Percentiles rank a stretch among this genome's conserved stretches.
Evolutionary conservation across 2,797 vertebrate genomes (phyloP).

Genomic region (Catamblyrhynchus diadema): DNA sequence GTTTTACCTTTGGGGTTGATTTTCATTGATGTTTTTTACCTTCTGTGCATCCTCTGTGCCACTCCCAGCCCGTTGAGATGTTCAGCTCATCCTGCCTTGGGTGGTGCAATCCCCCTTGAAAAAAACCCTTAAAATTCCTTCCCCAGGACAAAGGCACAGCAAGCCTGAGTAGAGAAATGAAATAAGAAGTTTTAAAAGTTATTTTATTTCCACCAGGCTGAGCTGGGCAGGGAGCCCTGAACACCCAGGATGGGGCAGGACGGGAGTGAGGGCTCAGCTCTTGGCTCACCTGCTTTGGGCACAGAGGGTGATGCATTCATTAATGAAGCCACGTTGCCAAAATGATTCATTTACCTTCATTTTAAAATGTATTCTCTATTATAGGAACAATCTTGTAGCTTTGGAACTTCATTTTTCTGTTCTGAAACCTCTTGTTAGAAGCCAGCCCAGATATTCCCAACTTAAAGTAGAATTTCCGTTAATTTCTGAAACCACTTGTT

Average conservation of each 20-base stretch:
- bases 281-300: too few relatives aligned
- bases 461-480: rapidly evolving
- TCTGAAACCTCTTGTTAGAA: not conserved
- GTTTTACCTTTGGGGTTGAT: not conserved
- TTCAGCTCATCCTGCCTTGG: not conserved
- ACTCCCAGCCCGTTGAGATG: not conserved
- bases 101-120: not conserved
- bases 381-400: not conserved
- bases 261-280: not conserved
- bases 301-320: too few relatives aligned
- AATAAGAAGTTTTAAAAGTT: not conserved
- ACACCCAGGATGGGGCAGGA: not conserved
- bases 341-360: rapidly evolving
- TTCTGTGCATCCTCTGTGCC: not conserved
- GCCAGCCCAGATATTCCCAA: not conserved
- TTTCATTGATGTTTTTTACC: rapidly evolving
- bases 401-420: not conserved
- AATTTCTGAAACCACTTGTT: not conserved
- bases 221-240: not conserved
- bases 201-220: not conserved
- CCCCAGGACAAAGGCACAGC: not conserved
- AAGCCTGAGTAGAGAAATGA: too few relatives aligned
- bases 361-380: not conserved
- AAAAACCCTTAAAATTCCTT: not conserved
- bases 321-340: not conserved